These are phyloP conservation scores for Hylyphantes graminicola DNA, from an alignment of 1,140 invertebrate species.

Conservation along the genomic window DNA sequence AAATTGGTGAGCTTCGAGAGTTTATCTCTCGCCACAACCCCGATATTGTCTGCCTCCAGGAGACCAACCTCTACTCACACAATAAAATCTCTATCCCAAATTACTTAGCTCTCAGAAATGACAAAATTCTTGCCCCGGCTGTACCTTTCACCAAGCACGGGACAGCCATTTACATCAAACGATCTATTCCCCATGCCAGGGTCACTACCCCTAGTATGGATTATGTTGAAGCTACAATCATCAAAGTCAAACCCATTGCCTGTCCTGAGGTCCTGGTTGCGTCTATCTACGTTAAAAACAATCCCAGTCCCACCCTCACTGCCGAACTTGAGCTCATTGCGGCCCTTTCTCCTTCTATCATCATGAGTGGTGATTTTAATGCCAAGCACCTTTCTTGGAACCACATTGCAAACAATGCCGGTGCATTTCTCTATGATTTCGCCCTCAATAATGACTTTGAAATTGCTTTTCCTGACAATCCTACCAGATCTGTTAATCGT, in stretches of 20 bases:
- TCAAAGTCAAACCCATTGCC: rapidly evolving
- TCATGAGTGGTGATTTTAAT: neutral
- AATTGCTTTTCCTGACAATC: no score
- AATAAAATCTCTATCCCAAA: neutral
- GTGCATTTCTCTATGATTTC: no score
- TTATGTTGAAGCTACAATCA: neutral
- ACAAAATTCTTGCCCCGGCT: no score
- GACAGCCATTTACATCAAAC: neutral
- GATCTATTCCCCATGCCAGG: neutral
- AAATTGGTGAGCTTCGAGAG: neutral
- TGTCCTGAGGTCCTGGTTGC: neutral
- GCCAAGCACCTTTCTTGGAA: neutral
- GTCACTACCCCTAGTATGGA: neutral
- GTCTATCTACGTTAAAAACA: neutral
- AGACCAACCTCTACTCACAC: neutral
- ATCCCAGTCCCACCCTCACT: neutral
- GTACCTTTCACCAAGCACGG: no score
- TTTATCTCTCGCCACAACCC: neutral
- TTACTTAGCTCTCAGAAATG: neutral
- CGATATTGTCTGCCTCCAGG: neutral
- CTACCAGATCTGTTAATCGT: no score
- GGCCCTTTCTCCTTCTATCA: neutral
- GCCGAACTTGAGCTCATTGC: neutral
- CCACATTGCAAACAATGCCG: no score
- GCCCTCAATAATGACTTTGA: no score